A percentile compares a stretch with the other conserved stretches of the same genome.
Evolutionary conservation across 2,888 invertebrate species (phyloP).

Genomic region (Dascillus cervinus): DNA sequence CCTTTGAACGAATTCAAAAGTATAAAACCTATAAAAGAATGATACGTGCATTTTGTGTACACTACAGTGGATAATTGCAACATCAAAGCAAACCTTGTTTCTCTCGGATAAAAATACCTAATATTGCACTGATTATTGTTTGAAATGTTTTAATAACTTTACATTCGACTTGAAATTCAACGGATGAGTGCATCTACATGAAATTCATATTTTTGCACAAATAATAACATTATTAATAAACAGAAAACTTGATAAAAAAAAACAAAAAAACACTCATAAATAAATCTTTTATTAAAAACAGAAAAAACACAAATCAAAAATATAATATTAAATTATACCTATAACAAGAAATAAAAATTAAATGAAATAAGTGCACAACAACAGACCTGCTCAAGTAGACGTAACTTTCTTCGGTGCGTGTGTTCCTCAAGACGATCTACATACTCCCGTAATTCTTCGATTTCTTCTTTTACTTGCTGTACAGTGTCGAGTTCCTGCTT

Average conservation of each 20-base stretch:
- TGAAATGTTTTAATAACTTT: no score
- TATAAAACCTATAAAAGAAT: no score
- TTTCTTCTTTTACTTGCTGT: slow-evolving; percentile 91
- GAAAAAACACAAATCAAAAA: neutral
- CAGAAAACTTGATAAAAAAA: slow-evolving; percentile 1
- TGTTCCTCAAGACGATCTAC: slow-evolving; percentile 88
- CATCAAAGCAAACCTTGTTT: no score
- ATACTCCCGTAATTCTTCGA: slow-evolving; percentile 86
- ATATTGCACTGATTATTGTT: no score
- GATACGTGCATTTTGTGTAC: no score
- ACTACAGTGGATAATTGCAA: no score
- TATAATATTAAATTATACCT: neutral
- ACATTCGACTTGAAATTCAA: no score
- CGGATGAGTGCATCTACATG: no score
- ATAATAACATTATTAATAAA: neutral
- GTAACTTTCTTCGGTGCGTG: slow-evolving; percentile 81
- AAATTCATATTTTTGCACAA: neutral
- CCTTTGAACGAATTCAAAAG: no score
- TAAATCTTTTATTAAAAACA: neutral
- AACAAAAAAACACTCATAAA: neutral
- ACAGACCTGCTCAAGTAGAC: slow-evolving; percentile 84
- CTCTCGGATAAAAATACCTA: no score
- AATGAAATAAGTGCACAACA: neutral
- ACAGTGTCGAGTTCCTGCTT: slow-evolving; percentile 90
- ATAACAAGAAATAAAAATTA: neutral